Evolutionary conservation across 2,888 invertebrate genomes (phyloP), one percentile per base, ranked within the genome.

Genomic region (Serripes groenlandicus): DNA sequence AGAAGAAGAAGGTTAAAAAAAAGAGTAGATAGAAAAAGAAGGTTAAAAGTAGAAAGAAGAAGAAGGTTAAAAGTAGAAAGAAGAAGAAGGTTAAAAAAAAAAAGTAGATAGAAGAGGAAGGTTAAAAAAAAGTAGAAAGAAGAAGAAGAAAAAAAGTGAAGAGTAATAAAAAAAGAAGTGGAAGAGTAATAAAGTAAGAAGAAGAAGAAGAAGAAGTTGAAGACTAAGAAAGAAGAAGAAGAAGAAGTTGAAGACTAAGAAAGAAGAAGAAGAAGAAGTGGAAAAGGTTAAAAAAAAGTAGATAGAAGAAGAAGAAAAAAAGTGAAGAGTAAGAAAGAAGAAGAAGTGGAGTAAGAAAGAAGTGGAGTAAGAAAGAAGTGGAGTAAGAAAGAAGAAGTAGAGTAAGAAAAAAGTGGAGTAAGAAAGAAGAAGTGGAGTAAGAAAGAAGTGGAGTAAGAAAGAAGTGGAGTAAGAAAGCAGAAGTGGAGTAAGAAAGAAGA

Each of bases 241-340:
- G n/a, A n/a, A n/a, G n/a, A n/a, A n/a, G n/a, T n/a, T n/a, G n/a
- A n/a, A n/a, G n/a, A n/a, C n/a, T n/a, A n/a, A n/a, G n/a, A n/a
- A n/a, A n/a, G n/a, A n/a, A n/a, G n/a, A n/a, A 58, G n/a, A 58
- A 58, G n/a, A 58, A 58, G 58, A 58, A 58, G 58, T 58, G n/a
- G 26, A 26, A 26, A 21, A 58, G n/a, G 58, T 23, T 18, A 58
- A n/a, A 58, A 26, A 58, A n/a, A 26, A 58, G 21, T 9, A 58
- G 26, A 9, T 9, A 58, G n/a, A 9, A 58, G n/a, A 23, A 58
- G 58, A n/a, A 21, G n/a, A n/a, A n/a, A 26, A 58, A 58, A 26
- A 9, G 9, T 9, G 21, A 58, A 9, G 58, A 23, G 15, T 9
- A 58, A 58, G 26, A 58, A 58, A 23, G n/a, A 23, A 23, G 9